A percentile compares a stretch with the other conserved stretches of the same genome.
Conservation (phyloP, 2,113 vertebrate genomes). For the Passer montanus region DNA sequence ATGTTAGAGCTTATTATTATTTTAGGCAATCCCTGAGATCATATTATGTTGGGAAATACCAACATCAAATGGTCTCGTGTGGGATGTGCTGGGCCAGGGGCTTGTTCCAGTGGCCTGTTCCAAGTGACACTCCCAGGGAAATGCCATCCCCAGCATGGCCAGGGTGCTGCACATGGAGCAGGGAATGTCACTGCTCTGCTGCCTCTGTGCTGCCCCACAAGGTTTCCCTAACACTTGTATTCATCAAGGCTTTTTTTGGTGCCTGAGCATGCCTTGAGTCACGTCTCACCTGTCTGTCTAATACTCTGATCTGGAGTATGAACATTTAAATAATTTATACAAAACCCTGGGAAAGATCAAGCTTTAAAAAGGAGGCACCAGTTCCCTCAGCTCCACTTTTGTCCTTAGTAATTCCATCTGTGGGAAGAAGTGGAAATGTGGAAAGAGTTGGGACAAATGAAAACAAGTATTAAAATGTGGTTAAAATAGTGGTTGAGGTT, state of each 20-base stretch:
- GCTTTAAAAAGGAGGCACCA: neutral
- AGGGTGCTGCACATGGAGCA: accelerated
- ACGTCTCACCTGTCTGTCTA: neutral
- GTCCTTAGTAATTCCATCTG: neutral
- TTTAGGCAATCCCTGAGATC: neutral
- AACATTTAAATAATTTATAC: neutral
- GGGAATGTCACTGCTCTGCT: neutral
- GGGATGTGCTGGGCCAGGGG: neutral
- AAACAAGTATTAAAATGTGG: conserved; percentile 4
- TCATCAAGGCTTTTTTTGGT: neutral
- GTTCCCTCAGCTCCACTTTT: neutral
- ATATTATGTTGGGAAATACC: neutral
- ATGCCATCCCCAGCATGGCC: neutral
- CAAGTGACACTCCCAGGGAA: neutral
- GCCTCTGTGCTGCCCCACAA: neutral
- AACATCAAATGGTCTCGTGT: neutral
- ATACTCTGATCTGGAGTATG: neutral
- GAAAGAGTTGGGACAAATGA: neutral
- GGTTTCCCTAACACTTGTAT: neutral
- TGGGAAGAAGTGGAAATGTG: neutral
- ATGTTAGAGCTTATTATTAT: neutral
- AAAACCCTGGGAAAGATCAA: neutral
- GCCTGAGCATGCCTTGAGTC: neutral
- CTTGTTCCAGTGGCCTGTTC: neutral
- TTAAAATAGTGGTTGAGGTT: neutral